These are phyloP conservation scores for Cantharis nigra DNA, from an alignment of 2,888 invertebrate species.

Conservation along the genomic window DNA sequence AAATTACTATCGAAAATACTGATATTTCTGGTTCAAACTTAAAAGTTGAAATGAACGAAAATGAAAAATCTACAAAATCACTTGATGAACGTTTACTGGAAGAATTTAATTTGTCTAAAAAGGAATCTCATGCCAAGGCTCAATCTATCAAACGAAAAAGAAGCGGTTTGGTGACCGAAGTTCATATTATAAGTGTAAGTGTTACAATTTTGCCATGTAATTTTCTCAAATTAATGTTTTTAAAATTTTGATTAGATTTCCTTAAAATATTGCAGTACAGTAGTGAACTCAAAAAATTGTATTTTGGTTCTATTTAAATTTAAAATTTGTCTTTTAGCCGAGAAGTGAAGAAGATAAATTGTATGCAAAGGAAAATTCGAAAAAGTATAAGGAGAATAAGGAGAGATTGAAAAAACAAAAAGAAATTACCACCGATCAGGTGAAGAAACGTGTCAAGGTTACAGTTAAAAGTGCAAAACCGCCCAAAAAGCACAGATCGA, in stretches of 20 bases:
- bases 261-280: too few relatives aligned
- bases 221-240: too few relatives aligned
- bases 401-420: conserved; percentile 74
- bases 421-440: conserved; percentile 57
- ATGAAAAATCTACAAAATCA: conserved; percentile 37
- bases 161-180: conserved; percentile 64
- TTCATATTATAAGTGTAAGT: conserved; percentile 67
- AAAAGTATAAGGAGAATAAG: conserved; percentile 78
- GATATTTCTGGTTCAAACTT: conserved; percentile 37
- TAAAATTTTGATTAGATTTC: too few relatives aligned
- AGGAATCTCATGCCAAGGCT: conserved; percentile 33
- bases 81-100: conserved; percentile 49
- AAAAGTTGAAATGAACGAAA: conserved; percentile 30
- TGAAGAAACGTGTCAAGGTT: conserved; percentile 55
- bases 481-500: conserved; percentile 42
- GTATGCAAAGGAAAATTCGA: conserved; percentile 70
- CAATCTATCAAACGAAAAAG: conserved; percentile 55
- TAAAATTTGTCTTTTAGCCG: conserved; percentile 61
- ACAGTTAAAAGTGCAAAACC: conserved; percentile 34
- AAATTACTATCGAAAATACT: conserved; percentile 14
- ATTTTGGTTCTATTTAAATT: not conserved
- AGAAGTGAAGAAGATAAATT: conserved; percentile 78
- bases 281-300: not conserved
- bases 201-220: not conserved
- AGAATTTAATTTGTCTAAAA: conserved; percentile 42